Percentiles rank a stretch among this genome's conserved stretches.
phyloP scores from a whole-genome alignment of 2,113 vertebrate species.

The Abramis brama region DNA sequence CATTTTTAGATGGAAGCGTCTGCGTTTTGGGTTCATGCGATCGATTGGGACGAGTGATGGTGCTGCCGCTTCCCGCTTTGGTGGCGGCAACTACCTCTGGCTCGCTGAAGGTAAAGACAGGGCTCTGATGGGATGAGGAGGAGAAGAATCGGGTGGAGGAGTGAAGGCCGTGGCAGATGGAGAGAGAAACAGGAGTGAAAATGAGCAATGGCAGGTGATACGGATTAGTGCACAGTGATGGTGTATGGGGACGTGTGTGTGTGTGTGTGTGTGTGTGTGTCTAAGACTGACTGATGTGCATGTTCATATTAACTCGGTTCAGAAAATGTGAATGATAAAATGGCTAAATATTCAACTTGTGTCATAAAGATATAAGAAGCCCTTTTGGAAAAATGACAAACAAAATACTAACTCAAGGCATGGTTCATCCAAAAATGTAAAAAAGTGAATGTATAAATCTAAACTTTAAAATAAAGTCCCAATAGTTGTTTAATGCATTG shows the following conservation, averaged over 20 bases:
- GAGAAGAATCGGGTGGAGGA: constrained; percentile 65
- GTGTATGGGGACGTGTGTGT: not conserved
- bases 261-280: not conserved
- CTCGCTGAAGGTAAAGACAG: constrained; percentile 91
- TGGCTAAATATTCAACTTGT: not conserved
- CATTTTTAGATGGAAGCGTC: constrained; percentile 86
- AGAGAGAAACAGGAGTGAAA: constrained; percentile 52
- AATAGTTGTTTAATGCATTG: not conserved
- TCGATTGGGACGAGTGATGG: constrained; percentile 72
- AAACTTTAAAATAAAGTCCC: not conserved
- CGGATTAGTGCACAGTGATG: constrained; percentile 45
- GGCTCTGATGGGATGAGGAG: constrained; percentile 82
- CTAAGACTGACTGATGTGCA: not conserved
- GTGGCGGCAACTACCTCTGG: constrained; percentile 75
- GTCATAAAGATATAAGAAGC: too few relatives aligned
- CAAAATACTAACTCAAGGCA: not conserved
- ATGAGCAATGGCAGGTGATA: constrained; percentile 47
- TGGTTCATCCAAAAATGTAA: not conserved
- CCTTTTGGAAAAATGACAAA: not conserved
- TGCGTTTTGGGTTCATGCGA: constrained; percentile 87
- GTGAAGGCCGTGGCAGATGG: constrained; percentile 44
- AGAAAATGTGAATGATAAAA: not conserved
- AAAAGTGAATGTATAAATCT: too few relatives aligned
- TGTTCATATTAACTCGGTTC: not conserved
- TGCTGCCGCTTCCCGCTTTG: constrained; percentile 71